These are phyloP conservation scores for Oscheius onirici DNA, from an alignment of 2,888 invertebrate species.

Conservation along the genomic window DNA sequence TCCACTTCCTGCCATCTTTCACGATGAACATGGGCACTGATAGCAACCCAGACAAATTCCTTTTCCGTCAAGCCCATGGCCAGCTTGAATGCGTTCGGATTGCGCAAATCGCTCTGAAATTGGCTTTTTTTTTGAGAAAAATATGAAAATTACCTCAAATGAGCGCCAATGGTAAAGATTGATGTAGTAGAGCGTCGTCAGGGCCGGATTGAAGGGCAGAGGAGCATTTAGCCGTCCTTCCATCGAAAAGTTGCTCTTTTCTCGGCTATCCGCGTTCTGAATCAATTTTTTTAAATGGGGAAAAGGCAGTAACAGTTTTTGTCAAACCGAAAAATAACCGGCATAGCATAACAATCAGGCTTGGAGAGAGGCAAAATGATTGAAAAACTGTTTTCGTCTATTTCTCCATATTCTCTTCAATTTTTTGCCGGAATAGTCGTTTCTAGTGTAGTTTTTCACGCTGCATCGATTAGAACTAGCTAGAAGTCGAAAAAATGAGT, in stretches of 20 bases:
- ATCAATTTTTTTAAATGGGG: background rate
- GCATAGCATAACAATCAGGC: too few relatives aligned
- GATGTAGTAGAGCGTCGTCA: constrained; percentile 74
- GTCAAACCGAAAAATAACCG: too few relatives aligned
- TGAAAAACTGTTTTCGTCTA: too few relatives aligned
- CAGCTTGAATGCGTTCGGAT: constrained; percentile 37
- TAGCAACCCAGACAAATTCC: constrained; percentile 72
- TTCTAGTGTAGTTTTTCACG: too few relatives aligned
- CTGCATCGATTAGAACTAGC: too few relatives aligned
- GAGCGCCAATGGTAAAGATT: constrained; percentile 73
- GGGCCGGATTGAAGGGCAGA: constrained; percentile 72
- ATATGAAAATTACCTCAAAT: constrained; percentile 58
- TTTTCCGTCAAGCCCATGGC: constrained; percentile 72
- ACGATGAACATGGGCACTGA: constrained; percentile 71
- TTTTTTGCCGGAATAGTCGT: too few relatives aligned
- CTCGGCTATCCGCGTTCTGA: constrained; percentile 37
- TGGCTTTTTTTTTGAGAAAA: background rate
- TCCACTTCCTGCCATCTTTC: constrained; percentile 60
- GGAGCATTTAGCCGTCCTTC: constrained; percentile 45
- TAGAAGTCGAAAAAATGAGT: too few relatives aligned
- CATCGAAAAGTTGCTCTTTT: constrained; percentile 28
- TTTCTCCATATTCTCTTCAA: too few relatives aligned
- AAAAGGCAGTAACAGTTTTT: background rate
- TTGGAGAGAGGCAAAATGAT: too few relatives aligned
- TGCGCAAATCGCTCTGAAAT: constrained; percentile 28